Percentiles rank a stretch among this genome's conserved stretches.
These are phyloP conservation scores for Lycorma delicatula DNA, from an alignment of 1,140 invertebrate genomes.

Conservation along the genomic window DNA sequence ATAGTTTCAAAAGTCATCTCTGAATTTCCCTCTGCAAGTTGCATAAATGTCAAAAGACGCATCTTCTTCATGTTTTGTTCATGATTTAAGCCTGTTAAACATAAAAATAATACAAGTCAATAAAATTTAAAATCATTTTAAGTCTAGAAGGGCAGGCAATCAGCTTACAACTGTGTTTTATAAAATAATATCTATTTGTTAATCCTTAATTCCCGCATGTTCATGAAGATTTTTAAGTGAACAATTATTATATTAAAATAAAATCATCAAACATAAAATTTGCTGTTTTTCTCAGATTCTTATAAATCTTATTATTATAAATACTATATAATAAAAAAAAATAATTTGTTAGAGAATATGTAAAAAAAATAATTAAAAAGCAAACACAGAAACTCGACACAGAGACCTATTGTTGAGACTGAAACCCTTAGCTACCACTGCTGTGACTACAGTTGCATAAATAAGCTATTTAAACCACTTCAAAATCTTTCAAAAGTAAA, in stretches of 20 bases:
- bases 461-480: constrained; percentile 9
- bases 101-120: no score
- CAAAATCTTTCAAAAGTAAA: constrained; percentile 22
- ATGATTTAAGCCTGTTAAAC: constrained; percentile 68
- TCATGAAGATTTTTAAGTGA: neutral
- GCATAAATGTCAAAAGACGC: constrained; percentile 93
- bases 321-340: neutral
- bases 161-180: neutral
- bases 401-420: neutral
- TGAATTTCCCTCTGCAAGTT: constrained; percentile 82
- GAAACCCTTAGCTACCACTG: no score
- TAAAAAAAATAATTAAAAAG: neutral
- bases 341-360: neutral
- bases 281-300: neutral
- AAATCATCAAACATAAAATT: no score
- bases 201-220: neutral
- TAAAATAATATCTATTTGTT: neutral
- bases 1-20: constrained; percentile 87
- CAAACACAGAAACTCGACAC: neutral
- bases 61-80: constrained; percentile 95
- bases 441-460: neutral
- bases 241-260: no score
- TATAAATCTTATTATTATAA: neutral
- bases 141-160: neutral
- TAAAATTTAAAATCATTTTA: constrained; percentile 14